Percentiles rank a stretch among this genome's conserved stretches.
These are phyloP conservation scores for Cosmia pyralina DNA, from an alignment of 2,888 invertebrate genomes.

Conservation along the genomic window DNA sequence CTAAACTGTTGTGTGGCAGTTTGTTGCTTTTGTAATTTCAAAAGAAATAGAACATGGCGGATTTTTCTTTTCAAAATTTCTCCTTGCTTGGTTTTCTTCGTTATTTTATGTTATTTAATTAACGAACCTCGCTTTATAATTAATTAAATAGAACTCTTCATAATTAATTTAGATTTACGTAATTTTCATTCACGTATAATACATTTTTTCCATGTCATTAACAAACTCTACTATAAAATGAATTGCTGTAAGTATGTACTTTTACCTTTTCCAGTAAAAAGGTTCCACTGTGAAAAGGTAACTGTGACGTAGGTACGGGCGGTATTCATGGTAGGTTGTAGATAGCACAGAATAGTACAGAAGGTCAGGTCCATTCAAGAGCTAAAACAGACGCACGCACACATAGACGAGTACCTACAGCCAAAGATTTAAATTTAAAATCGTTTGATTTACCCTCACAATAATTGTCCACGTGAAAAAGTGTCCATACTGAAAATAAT, in stretches of 20 bases:
- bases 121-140: neutral
- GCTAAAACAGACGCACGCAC: neutral
- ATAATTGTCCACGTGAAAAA: neutral
- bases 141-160: neutral
- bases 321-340: conserved; percentile 6
- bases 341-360: conserved; percentile 4
- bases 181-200: conserved; percentile 6
- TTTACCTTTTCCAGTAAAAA: conserved; percentile 34
- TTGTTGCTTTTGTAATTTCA: neutral
- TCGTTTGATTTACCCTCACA: neutral
- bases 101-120: neutral
- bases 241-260: conserved; percentile 15
- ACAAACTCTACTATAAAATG: conserved; percentile 22
- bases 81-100: neutral
- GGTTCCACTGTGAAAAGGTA: conserved; percentile 40
- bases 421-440: neutral
- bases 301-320: conserved; percentile 22
- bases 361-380: conserved; percentile 4
- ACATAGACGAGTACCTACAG: neutral
- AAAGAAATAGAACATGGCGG: neutral
- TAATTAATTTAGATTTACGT: conserved; percentile 2
- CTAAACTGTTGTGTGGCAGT: neutral
- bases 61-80: neutral
- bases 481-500: neutral
- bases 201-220: conserved; percentile 13